Evolutionary conservation across 1,140 invertebrate genomes (phyloP).

Genomic region (Gonatopus flavifemur): DNA sequence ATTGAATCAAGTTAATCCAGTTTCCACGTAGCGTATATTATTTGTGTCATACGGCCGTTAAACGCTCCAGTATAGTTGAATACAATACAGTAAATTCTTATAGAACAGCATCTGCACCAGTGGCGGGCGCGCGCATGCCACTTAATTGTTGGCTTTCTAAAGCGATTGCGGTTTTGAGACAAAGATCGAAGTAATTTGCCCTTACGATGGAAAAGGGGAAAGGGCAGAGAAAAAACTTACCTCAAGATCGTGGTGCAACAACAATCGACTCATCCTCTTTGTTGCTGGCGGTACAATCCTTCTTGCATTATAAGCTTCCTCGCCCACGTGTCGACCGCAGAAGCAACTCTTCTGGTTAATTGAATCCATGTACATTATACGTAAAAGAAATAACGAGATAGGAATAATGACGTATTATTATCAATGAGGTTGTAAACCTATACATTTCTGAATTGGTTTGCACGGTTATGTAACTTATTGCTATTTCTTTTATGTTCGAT

Average conservation of each 20-base stretch:
- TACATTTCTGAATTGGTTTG: too few species aligned
- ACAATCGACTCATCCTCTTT: conserved; percentile 4
- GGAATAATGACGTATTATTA: too few species aligned
- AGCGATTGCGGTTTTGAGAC: conserved; percentile 38
- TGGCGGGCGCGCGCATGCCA: conserved; percentile 26
- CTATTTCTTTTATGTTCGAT: too few species aligned
- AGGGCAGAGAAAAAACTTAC: conserved; percentile 4
- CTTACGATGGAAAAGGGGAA: conserved; percentile 10
- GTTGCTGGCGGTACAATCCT: not conserved
- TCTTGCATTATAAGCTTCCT: conserved; percentile 12
- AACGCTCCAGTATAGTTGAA: too few species aligned
- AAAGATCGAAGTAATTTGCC: conserved; percentile 40
- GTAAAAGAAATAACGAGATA: not conserved
- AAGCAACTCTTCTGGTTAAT: conserved; percentile 35
- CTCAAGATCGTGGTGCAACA: conserved; percentile 15
- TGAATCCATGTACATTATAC: conserved; percentile 30
- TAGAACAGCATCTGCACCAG: too few species aligned
- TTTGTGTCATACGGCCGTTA: too few species aligned
- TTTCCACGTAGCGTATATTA: too few species aligned
- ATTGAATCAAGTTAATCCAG: too few species aligned
- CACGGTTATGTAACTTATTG: too few species aligned
- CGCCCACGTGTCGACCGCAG: conserved; percentile 37
- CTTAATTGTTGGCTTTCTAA: conserved; percentile 36
- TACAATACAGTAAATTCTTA: too few species aligned
- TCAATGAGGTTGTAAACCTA: too few species aligned